Conservation (phyloP, 2,888 invertebrate species). For the Emesis furor region DNA sequence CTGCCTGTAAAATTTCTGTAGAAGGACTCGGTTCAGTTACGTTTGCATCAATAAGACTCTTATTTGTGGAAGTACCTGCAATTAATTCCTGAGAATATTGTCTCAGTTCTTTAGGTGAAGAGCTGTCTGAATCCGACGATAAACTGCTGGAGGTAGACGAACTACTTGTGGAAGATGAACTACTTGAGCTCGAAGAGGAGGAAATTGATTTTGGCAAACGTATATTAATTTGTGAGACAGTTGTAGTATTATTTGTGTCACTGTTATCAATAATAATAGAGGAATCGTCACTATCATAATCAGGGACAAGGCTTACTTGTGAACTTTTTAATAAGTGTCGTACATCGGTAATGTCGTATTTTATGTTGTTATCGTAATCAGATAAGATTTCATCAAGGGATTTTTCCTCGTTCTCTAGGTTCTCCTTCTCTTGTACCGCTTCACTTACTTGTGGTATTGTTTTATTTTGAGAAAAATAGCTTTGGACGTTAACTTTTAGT, state of each 20-base stretch:
- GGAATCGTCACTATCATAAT: constrained; percentile 17
- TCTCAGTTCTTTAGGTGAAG: background rate
- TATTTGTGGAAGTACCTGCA: constrained; percentile 1
- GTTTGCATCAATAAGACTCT: background rate
- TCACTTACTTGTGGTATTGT: constrained; percentile 19
- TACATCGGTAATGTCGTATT: constrained; percentile 6
- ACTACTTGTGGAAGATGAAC: constrained; percentile 22
- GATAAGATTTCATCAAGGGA: constrained; percentile 24
- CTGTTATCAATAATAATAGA: constrained; percentile 16
- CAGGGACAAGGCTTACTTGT: constrained; percentile 1
- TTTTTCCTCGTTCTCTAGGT: constrained; percentile 21
- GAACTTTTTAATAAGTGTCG: background rate
- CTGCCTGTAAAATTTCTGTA: constrained; percentile 4
- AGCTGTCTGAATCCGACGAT: background rate
- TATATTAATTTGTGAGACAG: constrained; percentile 1
- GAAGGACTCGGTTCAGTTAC: background rate
- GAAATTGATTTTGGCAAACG: background rate
- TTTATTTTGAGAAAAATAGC: background rate
- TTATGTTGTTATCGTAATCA: constrained; percentile 26
- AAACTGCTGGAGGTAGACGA: background rate
- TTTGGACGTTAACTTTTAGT: background rate
- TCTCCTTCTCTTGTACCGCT: constrained; percentile 24
- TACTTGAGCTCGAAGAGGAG: background rate
- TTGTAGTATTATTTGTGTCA: constrained; percentile 8
- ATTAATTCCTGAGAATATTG: background rate